Conservation (phyloP, 2,888 invertebrate genomes). For the Conistra vaccinii region DNA sequence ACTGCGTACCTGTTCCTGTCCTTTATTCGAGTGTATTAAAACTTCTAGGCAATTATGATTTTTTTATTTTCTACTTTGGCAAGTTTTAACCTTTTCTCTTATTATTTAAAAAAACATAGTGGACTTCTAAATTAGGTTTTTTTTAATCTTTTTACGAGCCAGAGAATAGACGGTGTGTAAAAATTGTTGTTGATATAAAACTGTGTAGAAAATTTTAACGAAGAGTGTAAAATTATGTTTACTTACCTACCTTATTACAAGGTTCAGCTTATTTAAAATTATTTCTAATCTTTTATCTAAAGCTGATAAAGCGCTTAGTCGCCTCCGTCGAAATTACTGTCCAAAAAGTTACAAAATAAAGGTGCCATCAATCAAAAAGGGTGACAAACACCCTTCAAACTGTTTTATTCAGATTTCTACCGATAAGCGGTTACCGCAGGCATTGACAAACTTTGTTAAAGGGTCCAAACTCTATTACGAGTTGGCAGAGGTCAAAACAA, state of each 20-base stretch:
- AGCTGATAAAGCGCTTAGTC: no score
- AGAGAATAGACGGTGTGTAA: neutral
- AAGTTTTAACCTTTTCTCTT: neutral
- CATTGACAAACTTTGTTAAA: conserved; percentile 33
- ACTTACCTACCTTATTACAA: no score
- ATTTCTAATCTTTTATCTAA: no score
- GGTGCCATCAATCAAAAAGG: conserved; percentile 29
- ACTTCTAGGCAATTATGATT: neutral
- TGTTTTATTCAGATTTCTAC: conserved; percentile 30
- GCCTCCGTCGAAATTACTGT: no score
- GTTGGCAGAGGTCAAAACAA: conserved; percentile 50
- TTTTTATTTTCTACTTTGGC: neutral
- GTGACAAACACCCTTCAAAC: neutral
- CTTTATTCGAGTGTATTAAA: neutral
- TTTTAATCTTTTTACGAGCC: neutral
- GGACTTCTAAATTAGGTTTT: neutral
- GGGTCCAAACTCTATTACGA: conserved; percentile 45
- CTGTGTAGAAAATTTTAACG: no score
- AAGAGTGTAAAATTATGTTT: no score
- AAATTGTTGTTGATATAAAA: no score
- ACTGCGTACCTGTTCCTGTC: no score
- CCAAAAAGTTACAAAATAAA: neutral
- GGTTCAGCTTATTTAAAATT: no score
- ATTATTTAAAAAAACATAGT: conserved; percentile 3
- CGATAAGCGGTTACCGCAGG: conserved; percentile 24